Conservation (phyloP, 2,113 vertebrate genomes). For the Gymnobelideus leadbeateri region DNA sequence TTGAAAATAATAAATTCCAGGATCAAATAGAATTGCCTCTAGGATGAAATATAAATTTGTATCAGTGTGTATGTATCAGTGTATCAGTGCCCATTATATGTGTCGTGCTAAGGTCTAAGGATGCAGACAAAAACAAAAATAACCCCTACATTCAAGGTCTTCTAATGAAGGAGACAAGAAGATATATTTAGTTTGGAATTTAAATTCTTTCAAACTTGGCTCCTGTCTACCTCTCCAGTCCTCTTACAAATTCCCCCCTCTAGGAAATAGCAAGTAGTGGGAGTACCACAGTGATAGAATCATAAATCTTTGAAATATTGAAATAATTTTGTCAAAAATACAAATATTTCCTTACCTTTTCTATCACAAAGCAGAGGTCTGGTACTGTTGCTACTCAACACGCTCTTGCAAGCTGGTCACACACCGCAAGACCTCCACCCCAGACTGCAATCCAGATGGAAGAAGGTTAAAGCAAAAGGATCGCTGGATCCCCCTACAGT, state of each 20-base stretch:
- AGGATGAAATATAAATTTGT: neutral
- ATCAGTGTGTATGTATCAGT: neutral
- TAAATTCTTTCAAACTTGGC: neutral
- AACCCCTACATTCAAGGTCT: neutral
- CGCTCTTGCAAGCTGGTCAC: too few species aligned
- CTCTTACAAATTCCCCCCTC: neutral
- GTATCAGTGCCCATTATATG: neutral
- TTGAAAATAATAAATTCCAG: neutral
- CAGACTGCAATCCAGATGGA: too few species aligned
- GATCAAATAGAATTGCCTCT: neutral
- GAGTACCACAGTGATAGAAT: neutral
- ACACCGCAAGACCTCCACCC: too few species aligned
- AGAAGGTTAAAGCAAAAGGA: too few species aligned
- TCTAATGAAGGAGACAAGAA: neutral
- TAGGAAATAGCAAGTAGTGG: neutral
- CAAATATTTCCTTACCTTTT: neutral
- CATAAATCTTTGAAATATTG: neutral
- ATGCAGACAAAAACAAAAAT: neutral
- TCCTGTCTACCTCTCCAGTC: neutral
- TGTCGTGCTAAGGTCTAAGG: neutral
- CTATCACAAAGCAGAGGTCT: neutral
- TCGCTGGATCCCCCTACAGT: too few species aligned
- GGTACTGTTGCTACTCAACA: too few species aligned
- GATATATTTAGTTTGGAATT: neutral
- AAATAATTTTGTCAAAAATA: neutral